Conservation (phyloP, 2,888 invertebrate genomes). For the Pheosia gnoma region DNA sequence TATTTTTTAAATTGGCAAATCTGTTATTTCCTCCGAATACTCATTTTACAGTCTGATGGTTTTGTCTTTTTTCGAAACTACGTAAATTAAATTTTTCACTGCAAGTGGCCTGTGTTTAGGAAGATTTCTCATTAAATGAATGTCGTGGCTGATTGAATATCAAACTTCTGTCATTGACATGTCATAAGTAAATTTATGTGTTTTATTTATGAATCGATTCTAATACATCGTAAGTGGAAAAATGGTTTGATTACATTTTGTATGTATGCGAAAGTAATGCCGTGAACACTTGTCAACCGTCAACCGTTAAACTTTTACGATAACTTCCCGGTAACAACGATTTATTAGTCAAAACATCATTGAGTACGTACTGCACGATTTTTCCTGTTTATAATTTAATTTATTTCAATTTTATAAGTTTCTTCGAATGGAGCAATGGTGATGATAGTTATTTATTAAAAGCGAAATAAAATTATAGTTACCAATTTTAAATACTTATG, state of each 20-base stretch:
- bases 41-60: conserved; percentile 25
- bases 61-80: conserved; percentile 20
- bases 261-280: conserved; percentile 46
- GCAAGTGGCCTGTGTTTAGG: background rate
- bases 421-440: background rate
- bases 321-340: conserved; percentile 38
- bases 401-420: background rate
- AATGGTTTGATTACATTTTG: conserved; percentile 64
- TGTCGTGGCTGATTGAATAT: no score
- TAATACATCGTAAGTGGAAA: conserved; percentile 50
- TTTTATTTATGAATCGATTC: background rate
- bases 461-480: no score
- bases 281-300: conserved; percentile 43
- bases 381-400: conserved; percentile 18
- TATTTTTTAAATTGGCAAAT: conserved; percentile 20
- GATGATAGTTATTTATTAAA: no score
- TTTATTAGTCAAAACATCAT: conserved; percentile 28
- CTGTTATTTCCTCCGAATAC: conserved; percentile 20
- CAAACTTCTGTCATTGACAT: no score
- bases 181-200: no score
- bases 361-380: conserved; percentile 4
- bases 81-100: background rate
- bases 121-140: no score
- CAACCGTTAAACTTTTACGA: conserved; percentile 42
- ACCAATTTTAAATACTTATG: no score